Evolutionary conservation across 23 tunicate species (phyloP), one percentile per base, ranked within the genome.

Genomic region (Ascidia mentula): DNA sequence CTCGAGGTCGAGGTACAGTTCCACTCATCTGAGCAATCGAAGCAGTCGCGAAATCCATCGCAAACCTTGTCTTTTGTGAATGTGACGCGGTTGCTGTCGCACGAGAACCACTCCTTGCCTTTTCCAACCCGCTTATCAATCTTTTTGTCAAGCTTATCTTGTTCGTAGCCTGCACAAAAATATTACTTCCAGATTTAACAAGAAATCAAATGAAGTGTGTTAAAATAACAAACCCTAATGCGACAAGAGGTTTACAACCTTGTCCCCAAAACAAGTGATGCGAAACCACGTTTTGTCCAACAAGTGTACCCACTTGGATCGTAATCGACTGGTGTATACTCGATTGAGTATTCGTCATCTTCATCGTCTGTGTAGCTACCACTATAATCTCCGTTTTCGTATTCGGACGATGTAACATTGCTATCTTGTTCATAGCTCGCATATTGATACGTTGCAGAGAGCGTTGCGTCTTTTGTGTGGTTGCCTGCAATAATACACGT

Each of bases 21-120:
- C 22, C 26, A 22, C 45, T 88, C 92, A 46, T 88, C 92, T 1
- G 86, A 81, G 46, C 92, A 88, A 35, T 82, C 86, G 42, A 18
- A 76, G 78, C 92, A 88, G 38, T 88, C 92, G 20, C 78, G 76
- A 30, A 73, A 9, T 24, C 92, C 92, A 38, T 88, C 77, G 35
- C 92, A 88, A 28, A 69, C 69, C 39, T 88, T 88, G 36, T 71
- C 69, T 7, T 72, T 37, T 26, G 76, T 73, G 31, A 88, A 31
- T 34, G 38, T 20, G 9, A 61, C 18, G 1, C 74, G 74, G 65
- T 75, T 70, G 45, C 17, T 60, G 74, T 79, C 83, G 65, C 65
- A 53, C 65, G 65, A 9, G 24, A 53, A 53, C 65, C 65, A 53
- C n/a, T n/a, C n/a, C 24, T 9, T 9, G 28, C 28, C 4, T 28